Evolutionary conservation across 2,113 vertebrate species (phyloP).

Genomic region (Elachura formosa): DNA sequence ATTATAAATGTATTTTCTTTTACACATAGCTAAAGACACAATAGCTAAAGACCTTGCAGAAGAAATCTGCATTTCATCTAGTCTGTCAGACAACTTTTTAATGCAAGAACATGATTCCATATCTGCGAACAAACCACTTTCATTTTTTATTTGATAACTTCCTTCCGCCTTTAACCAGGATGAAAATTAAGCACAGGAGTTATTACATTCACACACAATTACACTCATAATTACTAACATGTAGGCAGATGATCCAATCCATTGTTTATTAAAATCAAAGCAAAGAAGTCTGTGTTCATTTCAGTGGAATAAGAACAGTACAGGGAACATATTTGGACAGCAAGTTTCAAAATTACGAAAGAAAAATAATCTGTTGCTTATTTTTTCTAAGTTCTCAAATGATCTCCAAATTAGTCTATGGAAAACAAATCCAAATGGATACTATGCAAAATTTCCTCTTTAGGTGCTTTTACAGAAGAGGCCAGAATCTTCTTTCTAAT

Average conservation of each 20-base stretch:
- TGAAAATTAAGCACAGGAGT: background rate
- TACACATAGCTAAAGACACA: background rate
- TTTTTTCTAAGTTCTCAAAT: background rate
- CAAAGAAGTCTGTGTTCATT: background rate
- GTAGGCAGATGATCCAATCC: background rate
- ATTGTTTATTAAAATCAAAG: background rate
- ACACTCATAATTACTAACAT: background rate
- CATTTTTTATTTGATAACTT: background rate
- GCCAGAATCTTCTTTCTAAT: background rate
- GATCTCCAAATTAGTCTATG: background rate
- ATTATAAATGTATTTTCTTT: background rate
- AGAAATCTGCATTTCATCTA: background rate
- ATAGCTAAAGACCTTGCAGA: background rate
- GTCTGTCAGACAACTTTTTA: background rate
- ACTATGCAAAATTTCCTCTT: background rate
- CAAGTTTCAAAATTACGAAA: background rate
- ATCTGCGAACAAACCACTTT: background rate
- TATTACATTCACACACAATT: background rate
- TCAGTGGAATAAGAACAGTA: background rate
- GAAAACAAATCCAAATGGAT: background rate
- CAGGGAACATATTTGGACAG: background rate
- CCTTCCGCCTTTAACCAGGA: background rate
- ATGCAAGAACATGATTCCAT: background rate
- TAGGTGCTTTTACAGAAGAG: background rate
- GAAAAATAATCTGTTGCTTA: background rate